Conservation (phyloP, 2,113 vertebrate genomes). For the Heteronetta atricapilla region DNA sequence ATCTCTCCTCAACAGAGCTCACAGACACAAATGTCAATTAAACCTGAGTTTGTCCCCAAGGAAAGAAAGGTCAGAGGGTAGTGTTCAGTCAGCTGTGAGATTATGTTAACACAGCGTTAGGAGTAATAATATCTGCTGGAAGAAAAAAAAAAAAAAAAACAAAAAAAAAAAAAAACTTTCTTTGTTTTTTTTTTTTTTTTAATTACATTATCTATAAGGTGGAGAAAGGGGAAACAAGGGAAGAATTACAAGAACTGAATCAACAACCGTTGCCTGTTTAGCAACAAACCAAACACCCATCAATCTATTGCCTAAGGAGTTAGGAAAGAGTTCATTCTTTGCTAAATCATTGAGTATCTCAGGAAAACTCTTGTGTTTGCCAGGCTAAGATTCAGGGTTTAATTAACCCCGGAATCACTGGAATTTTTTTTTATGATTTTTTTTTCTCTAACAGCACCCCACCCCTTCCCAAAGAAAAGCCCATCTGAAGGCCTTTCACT, state of each 20-base stretch:
- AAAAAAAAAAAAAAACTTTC: slow-evolving; percentile 26
- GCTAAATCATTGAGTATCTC: neutral
- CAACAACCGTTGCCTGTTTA: slow-evolving; percentile 5
- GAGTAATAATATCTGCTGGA: slow-evolving; percentile 62
- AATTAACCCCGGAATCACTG: neutral
- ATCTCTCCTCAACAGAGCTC: slow-evolving; percentile 75
- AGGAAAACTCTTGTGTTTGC: neutral
- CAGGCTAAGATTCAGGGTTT: neutral
- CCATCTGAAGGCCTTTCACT: neutral
- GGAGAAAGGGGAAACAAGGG: neutral
- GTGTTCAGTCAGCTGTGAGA: slow-evolving; percentile 83
- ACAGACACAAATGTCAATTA: slow-evolving; percentile 80
- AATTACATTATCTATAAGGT: slow-evolving; percentile 25
- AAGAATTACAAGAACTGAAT: neutral
- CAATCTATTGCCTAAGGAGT: neutral
- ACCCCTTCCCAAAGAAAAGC: neutral
- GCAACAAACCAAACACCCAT: neutral
- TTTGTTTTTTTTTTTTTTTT: slow-evolving; percentile 24
- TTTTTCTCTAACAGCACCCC: neutral
- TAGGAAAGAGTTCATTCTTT: neutral
- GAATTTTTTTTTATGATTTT: neutral
- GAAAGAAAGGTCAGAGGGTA: slow-evolving; percentile 81
- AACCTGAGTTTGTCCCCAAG: slow-evolving; percentile 76
- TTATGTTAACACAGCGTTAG: slow-evolving; percentile 71
- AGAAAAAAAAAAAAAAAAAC: neutral